Evolutionary conservation across 2,113 vertebrate species (phyloP).

Genomic region (Prinia subflava): DNA sequence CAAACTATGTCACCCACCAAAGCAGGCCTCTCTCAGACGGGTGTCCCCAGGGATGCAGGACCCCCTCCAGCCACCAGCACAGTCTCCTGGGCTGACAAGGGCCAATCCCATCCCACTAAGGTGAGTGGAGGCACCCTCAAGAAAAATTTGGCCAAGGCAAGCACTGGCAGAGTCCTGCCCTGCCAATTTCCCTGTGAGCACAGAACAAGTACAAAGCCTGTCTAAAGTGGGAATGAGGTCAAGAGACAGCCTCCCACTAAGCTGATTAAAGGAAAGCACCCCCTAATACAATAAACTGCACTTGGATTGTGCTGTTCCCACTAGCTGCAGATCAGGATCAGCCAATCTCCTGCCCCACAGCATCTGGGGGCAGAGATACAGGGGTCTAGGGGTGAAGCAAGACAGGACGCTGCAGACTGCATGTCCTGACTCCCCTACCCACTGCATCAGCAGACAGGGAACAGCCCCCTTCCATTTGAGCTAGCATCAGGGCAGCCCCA

Average conservation of each 20-base stretch:
- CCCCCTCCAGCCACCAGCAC: neutral
- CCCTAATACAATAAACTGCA: constrained; percentile 14
- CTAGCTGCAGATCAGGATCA: neutral
- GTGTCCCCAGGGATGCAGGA: neutral
- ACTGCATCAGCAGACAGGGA: neutral
- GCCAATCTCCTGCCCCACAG: neutral
- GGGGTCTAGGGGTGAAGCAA: neutral
- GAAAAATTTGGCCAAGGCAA: neutral
- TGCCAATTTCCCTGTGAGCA: neutral
- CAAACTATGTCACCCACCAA: neutral
- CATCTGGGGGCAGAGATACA: neutral
- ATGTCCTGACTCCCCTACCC: neutral
- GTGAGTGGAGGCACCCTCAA: neutral
- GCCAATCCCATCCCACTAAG: neutral
- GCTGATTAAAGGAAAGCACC: constrained; percentile 45
- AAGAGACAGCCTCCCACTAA: constrained; percentile 3
- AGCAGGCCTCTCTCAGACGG: neutral
- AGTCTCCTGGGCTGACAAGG: neutral
- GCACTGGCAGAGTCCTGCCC: rapidly evolving
- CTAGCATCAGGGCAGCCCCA: neutral
- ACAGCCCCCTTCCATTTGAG: neutral
- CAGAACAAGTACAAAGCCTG: neutral
- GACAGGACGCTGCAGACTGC: rapidly evolving
- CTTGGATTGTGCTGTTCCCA: neutral
- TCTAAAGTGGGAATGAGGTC: constrained; percentile 49